Evolutionary conservation across 2,113 vertebrate species (phyloP).

Genomic region (Pithys albifrons): DNA sequence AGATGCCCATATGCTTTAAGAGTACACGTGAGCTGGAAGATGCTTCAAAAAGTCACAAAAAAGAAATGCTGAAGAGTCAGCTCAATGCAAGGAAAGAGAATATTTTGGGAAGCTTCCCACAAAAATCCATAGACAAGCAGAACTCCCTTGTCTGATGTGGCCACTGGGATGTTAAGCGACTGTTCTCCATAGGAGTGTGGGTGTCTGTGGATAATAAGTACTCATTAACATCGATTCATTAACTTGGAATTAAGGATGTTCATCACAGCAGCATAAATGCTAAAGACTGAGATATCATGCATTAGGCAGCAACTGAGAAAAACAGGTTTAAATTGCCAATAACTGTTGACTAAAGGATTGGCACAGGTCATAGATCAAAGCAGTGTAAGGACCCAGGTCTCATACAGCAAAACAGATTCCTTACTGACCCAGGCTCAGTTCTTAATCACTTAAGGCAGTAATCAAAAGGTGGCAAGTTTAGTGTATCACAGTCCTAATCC

Average conservation of each 20-base stretch:
- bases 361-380: background rate
- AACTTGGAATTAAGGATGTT: background rate
- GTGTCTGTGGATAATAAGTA: background rate
- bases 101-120: background rate
- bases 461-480: background rate
- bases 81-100: background rate
- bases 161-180: background rate
- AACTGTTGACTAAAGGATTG: background rate
- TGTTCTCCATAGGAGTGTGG: background rate
- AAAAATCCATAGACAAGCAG: background rate
- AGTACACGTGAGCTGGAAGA: accelerated
- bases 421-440: background rate
- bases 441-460: background rate
- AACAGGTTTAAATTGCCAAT: background rate
- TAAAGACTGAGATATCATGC: background rate
- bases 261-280: background rate
- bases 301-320: background rate
- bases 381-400: background rate
- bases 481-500: background rate
- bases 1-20: accelerated
- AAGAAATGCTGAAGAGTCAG: background rate
- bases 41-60: background rate
- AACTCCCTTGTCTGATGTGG: background rate
- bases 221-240: background rate
- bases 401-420: background rate